Evolutionary conservation across 1,140 invertebrate genomes (phyloP).

Genomic region (Maconellicoccus hirsutus): DNA sequence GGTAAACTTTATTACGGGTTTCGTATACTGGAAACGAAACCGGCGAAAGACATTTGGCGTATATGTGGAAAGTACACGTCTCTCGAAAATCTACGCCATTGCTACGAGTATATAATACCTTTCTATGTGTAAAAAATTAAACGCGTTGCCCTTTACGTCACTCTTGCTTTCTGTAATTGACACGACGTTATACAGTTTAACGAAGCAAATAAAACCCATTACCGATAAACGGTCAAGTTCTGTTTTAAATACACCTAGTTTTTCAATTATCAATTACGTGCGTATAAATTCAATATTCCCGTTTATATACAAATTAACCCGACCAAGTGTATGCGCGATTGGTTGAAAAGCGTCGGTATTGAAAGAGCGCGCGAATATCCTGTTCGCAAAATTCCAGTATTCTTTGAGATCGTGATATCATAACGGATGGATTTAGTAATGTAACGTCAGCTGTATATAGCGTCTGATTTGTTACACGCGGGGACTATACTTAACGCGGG

Average conservation of each 20-base stretch:
- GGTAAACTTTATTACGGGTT: too few relatives aligned
- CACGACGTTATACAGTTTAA: too few relatives aligned
- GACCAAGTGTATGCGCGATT: too few relatives aligned
- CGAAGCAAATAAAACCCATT: too few relatives aligned
- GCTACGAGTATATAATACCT: too few relatives aligned
- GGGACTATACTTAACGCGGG: not conserved
- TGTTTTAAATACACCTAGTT: not conserved
- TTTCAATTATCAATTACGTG: slow-evolving; percentile 1
- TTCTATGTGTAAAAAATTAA: too few relatives aligned
- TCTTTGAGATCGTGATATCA: not conserved
- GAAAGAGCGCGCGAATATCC: not conserved
- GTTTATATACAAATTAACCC: not conserved
- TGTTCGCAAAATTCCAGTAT: not conserved
- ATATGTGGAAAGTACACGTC: too few relatives aligned
- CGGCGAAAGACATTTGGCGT: too few relatives aligned
- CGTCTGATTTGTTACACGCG: not conserved
- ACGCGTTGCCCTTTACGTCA: not conserved
- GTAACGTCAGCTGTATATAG: not conserved
- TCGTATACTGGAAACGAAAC: too few relatives aligned
- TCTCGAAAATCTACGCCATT: too few relatives aligned
- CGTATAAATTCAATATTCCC: not conserved
- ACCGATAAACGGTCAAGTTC: not conserved
- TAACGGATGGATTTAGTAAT: slow-evolving; percentile 5
- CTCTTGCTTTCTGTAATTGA: not conserved
- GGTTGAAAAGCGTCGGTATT: too few relatives aligned